Evolutionary conservation across 2,888 invertebrate species (phyloP), one percentile per base, ranked within the genome.

Genomic region (Apamea crenata): DNA sequence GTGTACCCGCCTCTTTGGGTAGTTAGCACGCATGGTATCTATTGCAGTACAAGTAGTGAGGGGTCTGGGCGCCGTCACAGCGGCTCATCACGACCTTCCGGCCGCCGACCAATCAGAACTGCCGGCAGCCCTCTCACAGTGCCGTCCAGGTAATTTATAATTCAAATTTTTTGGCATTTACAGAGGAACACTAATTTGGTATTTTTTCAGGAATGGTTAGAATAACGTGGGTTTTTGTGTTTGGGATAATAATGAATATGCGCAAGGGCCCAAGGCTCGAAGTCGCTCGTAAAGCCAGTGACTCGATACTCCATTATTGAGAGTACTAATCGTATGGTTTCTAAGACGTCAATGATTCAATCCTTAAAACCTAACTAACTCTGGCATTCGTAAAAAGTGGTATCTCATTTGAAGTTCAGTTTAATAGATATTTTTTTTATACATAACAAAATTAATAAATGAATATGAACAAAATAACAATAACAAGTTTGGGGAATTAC

Each of bases 101-200:
- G 93, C 8, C 92, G 96, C 16, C 91, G 95, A 12, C 93, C 96
- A 2, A 85, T 95, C n/a, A 90, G 95, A 14, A 67, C 94, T 40
- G 32, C 92, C 61, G 91, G 93, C 90, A 93, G 93, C 87, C 94
- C 95, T 7, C 91, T 93, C 78, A 85, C 94, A 2, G 79, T 92
- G 36, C 84, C 90, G 63, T 47, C 91, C 87, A 94, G 94, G 94
- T 92, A 93, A 90, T 70, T 81, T 53, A 68, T 76, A 18, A 63
- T 63, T 59, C 53, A 83, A 63, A 40, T 14, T 44, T 65, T 78
- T 72, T 78, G 59, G 40, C 78, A 70, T 61, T 73, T 29, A 59
- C 69, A 59, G 18, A 32, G 14, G 14, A 78, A 83, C 14, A 72
- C 67, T 82, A 83, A 82, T 78, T 40, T 71, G 25, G 3, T 47